Base-by-base conservation (phyloP, 2,888 invertebrate genomes). In the Nysson spinosus region DNA sequence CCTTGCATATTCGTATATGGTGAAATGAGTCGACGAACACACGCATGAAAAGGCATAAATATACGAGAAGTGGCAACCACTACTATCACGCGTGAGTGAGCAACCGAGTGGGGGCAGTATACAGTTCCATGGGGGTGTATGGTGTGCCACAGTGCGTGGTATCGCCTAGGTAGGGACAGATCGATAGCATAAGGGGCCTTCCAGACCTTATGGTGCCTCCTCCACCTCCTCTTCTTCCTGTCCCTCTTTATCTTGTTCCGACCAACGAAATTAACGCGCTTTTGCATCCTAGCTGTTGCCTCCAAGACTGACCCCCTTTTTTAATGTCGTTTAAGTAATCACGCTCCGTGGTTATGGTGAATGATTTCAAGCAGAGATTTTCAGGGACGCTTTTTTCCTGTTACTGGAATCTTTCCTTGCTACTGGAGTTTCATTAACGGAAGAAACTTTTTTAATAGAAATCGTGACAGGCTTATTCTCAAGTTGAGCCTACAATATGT, bases 181-280 rank as follows among this genome's bases (percentile, higher is more conserved):
- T 83, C 83, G 83, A 83, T 83, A 83, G 71, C 79, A 81, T 79
- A 83, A 83, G 79, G 81, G 83, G 76, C 74, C 77, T 76, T 58
- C 78, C 79, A 81, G 81, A 83, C 83, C 83, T 83, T 82, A 83
- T 83, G 83, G 83, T 83, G 81, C 81, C 80, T 79, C 71, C 73
- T 68, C 79, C 76, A 73, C 74, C 71, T 70, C 74, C 68, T 58
- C 50, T 63, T 69, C 64, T 39, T 57, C 40, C 69, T 62, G 49
- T 40, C 24, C 55, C 54, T 34, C 52, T 64, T 37, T 61, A 40
- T 47, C 46, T 68, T 62, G 19, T 43, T 50, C 43, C 40, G 46
- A 43, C 39, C 30, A 43, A 42, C 46, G 52, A 69, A 80, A 80
- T 78, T 75, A 79, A 75, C 75, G 55, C 69, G 57, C 46, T 60